Conservation (phyloP, 2,888 invertebrate species). For the Saturnia pavonia region DNA sequence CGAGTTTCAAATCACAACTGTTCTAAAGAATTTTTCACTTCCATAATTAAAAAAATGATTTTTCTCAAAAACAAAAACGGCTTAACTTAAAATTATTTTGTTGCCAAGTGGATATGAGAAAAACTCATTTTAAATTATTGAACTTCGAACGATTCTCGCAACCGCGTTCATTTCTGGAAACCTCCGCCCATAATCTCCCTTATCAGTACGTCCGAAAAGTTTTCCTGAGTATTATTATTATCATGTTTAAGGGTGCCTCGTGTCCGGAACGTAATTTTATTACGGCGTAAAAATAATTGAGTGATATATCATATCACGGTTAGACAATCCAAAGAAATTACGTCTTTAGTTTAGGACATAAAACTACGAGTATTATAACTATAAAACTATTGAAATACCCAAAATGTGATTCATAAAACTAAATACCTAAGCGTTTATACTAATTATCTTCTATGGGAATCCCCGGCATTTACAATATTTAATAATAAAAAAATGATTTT, state of each 20-base stretch:
- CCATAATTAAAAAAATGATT: not conserved
- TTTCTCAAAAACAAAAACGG: not conserved
- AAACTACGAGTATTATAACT: too few species aligned
- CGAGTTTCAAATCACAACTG: too few species aligned
- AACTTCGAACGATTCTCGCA: not conserved
- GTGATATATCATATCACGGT: not conserved
- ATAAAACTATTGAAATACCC: too few species aligned
- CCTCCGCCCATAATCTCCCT: not conserved
- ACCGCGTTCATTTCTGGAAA: not conserved
- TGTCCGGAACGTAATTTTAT: slow-evolving; percentile 21
- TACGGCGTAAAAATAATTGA: slow-evolving; percentile 19
- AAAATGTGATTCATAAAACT: too few species aligned
- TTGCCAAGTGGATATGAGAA: not conserved
- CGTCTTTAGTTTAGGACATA: not conserved
- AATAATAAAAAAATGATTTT: too few species aligned
- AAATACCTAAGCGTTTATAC: too few species aligned
- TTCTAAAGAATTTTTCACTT: too few species aligned
- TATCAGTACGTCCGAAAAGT: slow-evolving; percentile 16
- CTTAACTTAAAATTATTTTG: not conserved
- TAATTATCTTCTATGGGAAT: too few species aligned
- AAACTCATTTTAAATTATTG: not conserved
- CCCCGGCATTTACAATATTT: too few species aligned
- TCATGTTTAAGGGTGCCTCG: slow-evolving; percentile 29
- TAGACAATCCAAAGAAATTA: not conserved
- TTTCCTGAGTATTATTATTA: slow-evolving; percentile 39